Conservation (phyloP, 1,140 invertebrate species). For the Dendroctonus ponderosae region DNA sequence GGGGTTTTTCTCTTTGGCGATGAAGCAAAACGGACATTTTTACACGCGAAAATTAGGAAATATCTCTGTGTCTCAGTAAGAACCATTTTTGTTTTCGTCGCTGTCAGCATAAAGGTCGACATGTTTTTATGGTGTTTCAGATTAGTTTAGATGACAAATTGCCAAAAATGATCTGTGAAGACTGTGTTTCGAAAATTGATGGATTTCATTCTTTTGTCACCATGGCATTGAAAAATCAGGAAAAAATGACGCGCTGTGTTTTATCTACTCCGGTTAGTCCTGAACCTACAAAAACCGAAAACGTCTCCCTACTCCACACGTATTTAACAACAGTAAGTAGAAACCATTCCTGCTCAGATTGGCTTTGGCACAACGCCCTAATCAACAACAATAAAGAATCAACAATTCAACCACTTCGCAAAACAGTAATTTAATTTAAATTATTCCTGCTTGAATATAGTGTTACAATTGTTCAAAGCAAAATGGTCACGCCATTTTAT, state of each 20-base stretch:
- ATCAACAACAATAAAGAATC: too few relatives aligned
- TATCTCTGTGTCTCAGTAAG: conserved; percentile 57
- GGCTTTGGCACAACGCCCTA: too few relatives aligned
- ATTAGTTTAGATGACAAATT: conserved; percentile 54
- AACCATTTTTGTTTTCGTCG: conserved; percentile 7
- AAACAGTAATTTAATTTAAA: too few relatives aligned
- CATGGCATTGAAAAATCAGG: conserved; percentile 58
- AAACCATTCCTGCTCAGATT: background rate
- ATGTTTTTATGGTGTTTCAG: conserved; percentile 30
- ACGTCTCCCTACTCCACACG: conserved; percentile 55
- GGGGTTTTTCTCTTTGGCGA: conserved; percentile 56
- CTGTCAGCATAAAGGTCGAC: background rate
- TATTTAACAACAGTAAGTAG: conserved; percentile 56
- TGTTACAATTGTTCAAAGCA: too few relatives aligned
- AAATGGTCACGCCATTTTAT: too few relatives aligned
- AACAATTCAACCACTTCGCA: too few relatives aligned
- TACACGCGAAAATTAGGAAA: conserved; percentile 58
- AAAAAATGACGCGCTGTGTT: conserved; percentile 53
- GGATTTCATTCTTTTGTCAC: conserved; percentile 58
- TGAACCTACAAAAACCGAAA: conserved; percentile 48
- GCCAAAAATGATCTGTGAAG: conserved; percentile 58
- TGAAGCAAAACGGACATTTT: conserved; percentile 54
- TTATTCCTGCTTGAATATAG: too few relatives aligned
- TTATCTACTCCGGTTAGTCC: conserved; percentile 43
- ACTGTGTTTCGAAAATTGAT: conserved; percentile 57